Percentiles rank a stretch among this genome's conserved stretches.
Evolutionary conservation across 2,888 invertebrate species (phyloP).

Genomic region (Ichneumoninae sp.): DNA sequence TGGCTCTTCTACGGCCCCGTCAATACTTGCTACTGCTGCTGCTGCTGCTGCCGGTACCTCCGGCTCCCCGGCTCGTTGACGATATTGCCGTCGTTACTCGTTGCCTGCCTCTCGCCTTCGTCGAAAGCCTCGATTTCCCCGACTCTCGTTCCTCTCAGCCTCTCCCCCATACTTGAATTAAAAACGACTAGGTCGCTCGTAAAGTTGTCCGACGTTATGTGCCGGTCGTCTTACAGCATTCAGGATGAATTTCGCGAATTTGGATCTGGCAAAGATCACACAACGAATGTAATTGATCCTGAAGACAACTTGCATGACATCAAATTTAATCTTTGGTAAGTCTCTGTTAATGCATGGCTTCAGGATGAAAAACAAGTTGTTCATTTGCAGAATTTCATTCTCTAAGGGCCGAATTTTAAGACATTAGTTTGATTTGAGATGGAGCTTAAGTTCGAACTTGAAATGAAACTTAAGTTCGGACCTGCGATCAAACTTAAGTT

Average conservation of each 20-base stretch:
- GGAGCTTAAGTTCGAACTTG: too few relatives aligned
- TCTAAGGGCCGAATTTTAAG: too few relatives aligned
- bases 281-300: not conserved
- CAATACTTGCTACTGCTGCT: constrained; percentile 14
- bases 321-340: too few relatives aligned
- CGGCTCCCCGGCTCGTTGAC: constrained; percentile 62
- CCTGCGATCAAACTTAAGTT: too few relatives aligned
- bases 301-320: too few relatives aligned
- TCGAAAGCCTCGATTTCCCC: constrained; percentile 15
- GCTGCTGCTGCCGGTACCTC: constrained; percentile 9
- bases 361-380: too few relatives aligned
- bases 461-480: too few relatives aligned
- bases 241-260: not conserved
- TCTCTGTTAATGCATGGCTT: too few relatives aligned
- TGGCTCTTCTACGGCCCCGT: constrained; percentile 46
- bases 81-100: constrained; percentile 74
- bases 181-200: constrained; percentile 68
- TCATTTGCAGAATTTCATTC: too few relatives aligned
- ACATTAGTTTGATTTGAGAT: too few relatives aligned
- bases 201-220: constrained; percentile 54
- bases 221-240: constrained; percentile 5
- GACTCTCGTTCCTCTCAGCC: constrained; percentile 2
- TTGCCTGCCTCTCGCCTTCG: constrained; percentile 35
- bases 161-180: constrained; percentile 60
- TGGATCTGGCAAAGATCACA: not conserved